Percentiles rank a stretch among this genome's conserved stretches.
These are phyloP conservation scores for Phasianus colchicus DNA, from an alignment of 2,113 vertebrate genomes.

Conservation along the genomic window DNA sequence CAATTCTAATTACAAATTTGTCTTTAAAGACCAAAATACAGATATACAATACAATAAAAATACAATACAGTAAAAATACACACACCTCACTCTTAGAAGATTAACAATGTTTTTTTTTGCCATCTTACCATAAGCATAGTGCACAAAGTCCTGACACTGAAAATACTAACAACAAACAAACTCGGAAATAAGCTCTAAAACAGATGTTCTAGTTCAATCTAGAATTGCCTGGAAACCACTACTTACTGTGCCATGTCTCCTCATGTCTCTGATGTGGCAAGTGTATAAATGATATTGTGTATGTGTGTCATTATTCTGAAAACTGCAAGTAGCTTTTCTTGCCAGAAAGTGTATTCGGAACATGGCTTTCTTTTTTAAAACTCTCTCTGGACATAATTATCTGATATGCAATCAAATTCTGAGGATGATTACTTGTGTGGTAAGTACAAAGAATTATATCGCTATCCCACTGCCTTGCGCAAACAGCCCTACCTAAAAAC, in stretches of 20 bases:
- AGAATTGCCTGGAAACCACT: conserved; percentile 39
- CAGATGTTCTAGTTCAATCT: background rate
- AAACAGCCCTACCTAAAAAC: conserved; percentile 11
- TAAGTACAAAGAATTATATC: background rate
- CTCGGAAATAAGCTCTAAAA: background rate
- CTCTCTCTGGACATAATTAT: conserved; percentile 7
- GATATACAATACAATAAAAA: too few species aligned
- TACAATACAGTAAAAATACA: background rate
- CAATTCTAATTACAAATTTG: background rate
- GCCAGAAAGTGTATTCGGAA: conserved; percentile 35
- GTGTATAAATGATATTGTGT: background rate
- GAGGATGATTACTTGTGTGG: conserved; percentile 22
- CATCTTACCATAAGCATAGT: background rate
- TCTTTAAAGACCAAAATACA: background rate
- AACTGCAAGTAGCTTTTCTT: conserved; percentile 26
- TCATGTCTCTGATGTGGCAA: conserved; percentile 10
- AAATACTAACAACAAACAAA: background rate
- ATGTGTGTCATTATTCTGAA: background rate
- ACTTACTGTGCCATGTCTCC: background rate
- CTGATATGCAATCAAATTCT: conserved; percentile 11
- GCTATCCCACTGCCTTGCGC: background rate
- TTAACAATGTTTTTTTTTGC: background rate
- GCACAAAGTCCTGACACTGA: background rate
- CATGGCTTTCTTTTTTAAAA: conserved; percentile 9
- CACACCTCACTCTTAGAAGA: background rate